Evolutionary conservation across 2,888 invertebrate genomes (phyloP).

Genomic region (Micoletzkya japonica): DNA sequence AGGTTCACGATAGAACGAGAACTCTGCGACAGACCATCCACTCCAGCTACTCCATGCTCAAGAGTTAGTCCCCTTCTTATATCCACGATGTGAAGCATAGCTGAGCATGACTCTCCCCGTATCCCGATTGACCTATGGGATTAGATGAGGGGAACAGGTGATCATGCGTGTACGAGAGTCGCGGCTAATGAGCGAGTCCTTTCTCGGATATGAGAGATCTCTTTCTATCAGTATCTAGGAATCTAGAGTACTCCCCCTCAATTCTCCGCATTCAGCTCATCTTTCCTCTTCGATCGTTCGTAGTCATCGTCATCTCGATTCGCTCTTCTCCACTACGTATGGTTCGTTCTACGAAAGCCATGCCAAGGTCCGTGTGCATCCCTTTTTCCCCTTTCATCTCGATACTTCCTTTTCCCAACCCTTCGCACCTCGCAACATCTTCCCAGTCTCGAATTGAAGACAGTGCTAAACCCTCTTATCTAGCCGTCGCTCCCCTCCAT

Average conservation of each 20-base stretch:
- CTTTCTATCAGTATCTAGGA: not conserved
- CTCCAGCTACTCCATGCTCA: not conserved
- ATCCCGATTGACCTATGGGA: not conserved
- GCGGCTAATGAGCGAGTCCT: no score
- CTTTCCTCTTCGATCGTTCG: constrained; percentile 12
- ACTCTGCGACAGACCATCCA: not conserved
- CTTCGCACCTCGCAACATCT: not conserved
- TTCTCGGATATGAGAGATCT: no score
- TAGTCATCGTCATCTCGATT: constrained; percentile 19
- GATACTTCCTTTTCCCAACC: not conserved
- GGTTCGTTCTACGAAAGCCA: constrained; percentile 22
- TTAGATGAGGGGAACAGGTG: not conserved
- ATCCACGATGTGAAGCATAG: not conserved
- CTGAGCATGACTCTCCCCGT: not conserved
- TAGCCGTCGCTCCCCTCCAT: constrained; percentile 4
- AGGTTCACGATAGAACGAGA: constrained; percentile 9
- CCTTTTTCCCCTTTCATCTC: not conserved
- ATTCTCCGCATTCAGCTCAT: constrained; percentile 7
- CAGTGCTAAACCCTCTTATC: no score
- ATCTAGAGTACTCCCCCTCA: no score
- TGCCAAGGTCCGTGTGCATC: constrained; percentile 2
- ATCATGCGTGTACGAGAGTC: no score
- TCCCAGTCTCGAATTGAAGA: not conserved
- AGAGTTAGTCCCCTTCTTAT: constrained; percentile 1
- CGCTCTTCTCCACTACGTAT: constrained; percentile 13